phyloP scores from a whole-genome alignment of 1,140 invertebrate species.

The Penaeus vannamei region DNA sequence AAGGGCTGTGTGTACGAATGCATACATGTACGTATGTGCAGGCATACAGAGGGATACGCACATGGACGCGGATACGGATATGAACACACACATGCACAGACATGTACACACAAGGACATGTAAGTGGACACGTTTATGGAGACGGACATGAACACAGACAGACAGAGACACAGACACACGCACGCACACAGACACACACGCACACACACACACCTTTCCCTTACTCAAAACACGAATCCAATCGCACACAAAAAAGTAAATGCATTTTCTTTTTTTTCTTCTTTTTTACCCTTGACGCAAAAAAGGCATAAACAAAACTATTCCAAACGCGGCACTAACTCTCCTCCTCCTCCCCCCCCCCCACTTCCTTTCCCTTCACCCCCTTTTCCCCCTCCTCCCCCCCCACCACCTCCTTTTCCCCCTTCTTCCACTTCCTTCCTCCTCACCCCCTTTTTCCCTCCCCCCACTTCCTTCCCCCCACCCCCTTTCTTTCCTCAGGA shows the following conservation, averaged over 20 bases:
- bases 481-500: too few species aligned
- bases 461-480: too few species aligned
- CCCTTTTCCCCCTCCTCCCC: too few species aligned
- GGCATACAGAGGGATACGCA: too few species aligned
- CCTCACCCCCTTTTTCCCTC: too few species aligned
- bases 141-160: neutral
- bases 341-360: neutral
- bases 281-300: neutral
- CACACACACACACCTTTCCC: neutral
- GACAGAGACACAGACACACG: slow-evolving; percentile 21
- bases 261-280: neutral
- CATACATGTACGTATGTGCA: too few species aligned
- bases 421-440: neutral
- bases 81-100: too few species aligned
- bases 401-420: too few species aligned
- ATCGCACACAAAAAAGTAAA: neutral
- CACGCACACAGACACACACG: slow-evolving; percentile 28
- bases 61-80: too few species aligned
- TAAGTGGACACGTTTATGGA: neutral
- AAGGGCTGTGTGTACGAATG: too few species aligned
- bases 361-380: neutral
- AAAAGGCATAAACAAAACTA: neutral
- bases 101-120: slow-evolving; percentile 3
- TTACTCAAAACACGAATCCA: too few species aligned
- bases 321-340: neutral